A percentile compares a stretch with the other conserved stretches of the same genome.
phyloP scores from a whole-genome alignment of 2,113 vertebrate species.

The Neopipo cinnamomea region DNA sequence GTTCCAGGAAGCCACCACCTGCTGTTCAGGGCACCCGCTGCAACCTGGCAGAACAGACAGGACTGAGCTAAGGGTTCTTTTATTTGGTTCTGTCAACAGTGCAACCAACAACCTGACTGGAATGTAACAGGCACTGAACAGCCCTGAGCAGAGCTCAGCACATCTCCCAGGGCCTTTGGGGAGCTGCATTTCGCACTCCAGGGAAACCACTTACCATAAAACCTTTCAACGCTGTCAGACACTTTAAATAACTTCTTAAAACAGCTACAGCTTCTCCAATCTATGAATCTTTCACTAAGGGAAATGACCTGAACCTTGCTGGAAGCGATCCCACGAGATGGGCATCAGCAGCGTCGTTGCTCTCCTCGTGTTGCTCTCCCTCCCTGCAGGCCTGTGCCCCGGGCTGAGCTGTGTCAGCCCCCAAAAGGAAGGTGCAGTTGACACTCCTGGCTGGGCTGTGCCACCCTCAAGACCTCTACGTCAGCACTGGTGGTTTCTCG shows the following conservation, averaged over 20 bases:
- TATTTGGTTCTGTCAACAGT: background rate
- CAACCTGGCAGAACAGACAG: background rate
- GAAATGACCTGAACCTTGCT: background rate
- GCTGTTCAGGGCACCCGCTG: background rate
- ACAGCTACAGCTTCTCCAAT: background rate
- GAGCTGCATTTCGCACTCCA: background rate
- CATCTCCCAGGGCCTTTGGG: background rate
- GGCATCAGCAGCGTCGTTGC: rapidly evolving
- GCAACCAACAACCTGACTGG: background rate
- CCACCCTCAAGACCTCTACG: rapidly evolving
- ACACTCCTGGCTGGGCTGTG: background rate
- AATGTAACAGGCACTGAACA: background rate
- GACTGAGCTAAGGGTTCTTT: background rate
- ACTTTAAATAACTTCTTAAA: background rate
- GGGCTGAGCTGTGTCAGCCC: background rate
- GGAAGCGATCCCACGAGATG: rapidly evolving
- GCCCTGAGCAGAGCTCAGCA: background rate
- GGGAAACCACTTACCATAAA: background rate
- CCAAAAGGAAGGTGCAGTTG: background rate
- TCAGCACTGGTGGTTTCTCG: background rate
- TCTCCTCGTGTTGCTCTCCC: background rate
- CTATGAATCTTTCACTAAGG: background rate
- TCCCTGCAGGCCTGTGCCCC: background rate
- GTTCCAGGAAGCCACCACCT: background rate
- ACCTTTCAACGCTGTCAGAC: background rate